Evolutionary conservation across 2,113 vertebrate genomes (phyloP).

Genomic region (Hippolais icterina): DNA sequence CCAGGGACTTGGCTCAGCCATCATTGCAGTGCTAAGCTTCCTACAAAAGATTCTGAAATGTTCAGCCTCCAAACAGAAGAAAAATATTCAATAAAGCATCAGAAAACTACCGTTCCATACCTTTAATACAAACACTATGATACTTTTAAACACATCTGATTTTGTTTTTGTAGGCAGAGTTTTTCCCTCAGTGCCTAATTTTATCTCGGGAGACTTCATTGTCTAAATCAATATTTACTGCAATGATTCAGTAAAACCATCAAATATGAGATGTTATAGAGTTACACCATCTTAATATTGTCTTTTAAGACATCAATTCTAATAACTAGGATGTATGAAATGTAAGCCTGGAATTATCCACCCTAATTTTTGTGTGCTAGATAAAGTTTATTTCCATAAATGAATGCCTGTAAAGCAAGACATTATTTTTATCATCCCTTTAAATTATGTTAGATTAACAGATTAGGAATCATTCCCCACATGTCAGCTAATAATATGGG

Average conservation of each 20-base stretch:
- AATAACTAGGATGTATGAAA: neutral
- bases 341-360: neutral
- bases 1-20: neutral
- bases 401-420: neutral
- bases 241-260: neutral
- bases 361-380: neutral
- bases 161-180: neutral
- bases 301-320: neutral
- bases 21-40: neutral
- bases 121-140: neutral
- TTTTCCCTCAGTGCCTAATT: neutral
- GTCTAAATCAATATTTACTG: neutral
- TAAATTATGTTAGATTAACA: neutral
- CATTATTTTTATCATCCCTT: neutral
- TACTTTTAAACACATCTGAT: neutral
- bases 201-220: neutral
- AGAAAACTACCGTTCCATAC: neutral
- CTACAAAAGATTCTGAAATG: neutral
- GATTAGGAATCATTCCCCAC: neutral
- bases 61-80: neutral
- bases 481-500: neutral
- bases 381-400: neutral
- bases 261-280: neutral
- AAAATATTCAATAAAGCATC: neutral
- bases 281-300: neutral